These are phyloP conservation scores for Limnephilus marmoratus DNA, from an alignment of 2,888 invertebrate species.

Conservation along the genomic window DNA sequence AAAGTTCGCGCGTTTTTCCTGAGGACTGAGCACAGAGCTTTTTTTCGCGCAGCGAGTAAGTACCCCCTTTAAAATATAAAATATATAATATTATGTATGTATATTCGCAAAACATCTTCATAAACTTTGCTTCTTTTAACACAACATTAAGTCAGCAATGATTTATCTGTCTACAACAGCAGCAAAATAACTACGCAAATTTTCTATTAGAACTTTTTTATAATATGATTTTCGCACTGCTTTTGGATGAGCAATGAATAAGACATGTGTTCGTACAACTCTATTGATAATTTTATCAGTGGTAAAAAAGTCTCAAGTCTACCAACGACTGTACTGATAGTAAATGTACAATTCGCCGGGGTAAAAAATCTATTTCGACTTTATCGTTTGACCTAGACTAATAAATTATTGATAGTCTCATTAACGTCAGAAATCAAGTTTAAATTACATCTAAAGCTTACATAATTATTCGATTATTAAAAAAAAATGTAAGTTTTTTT, in stretches of 20 bases:
- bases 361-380: not conserved
- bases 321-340: constrained; percentile 14
- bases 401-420: not conserved
- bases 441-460: not conserved
- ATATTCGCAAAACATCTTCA: not conserved
- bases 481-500: not conserved
- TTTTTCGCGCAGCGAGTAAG: constrained; percentile 14
- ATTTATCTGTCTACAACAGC: not conserved
- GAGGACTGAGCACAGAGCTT: constrained; percentile 15
- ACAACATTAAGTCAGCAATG: not conserved
- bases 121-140: not conserved
- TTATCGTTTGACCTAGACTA: constrained; percentile 38
- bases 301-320: constrained; percentile 25
- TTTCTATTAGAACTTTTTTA: too few relatives aligned
- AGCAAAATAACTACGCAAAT: not conserved
- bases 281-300: not conserved
- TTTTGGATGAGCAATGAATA: not conserved
- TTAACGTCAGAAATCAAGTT: not conserved
- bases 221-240: not conserved
- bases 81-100: too few relatives aligned
- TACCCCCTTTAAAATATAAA: not conserved
- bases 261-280: not conserved
- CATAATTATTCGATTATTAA: not conserved
- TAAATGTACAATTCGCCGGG: not conserved
- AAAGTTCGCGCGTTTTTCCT: constrained; percentile 39